Base-by-base conservation (phyloP, 2,888 invertebrate species). In the Ochropacha duplaris region DNA sequence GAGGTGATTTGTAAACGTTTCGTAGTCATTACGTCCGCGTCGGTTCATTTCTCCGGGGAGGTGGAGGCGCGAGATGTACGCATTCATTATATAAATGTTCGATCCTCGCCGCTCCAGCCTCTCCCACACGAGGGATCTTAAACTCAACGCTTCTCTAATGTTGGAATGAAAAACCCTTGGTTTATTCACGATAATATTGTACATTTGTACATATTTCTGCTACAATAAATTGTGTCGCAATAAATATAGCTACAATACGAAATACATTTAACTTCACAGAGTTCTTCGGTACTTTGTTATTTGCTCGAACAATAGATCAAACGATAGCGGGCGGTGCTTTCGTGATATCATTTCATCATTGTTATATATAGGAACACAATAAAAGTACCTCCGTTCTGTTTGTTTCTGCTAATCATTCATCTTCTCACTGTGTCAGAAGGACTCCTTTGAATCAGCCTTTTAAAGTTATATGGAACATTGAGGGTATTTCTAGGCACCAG, bases 21-120 rank as follows among this genome's bases (percentile, higher is more conserved):
- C 64, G 57, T 56, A 44, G 57, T 34, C 54, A 57, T 34, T 52
- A 52, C 3, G 31, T 11, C 11, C 11, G 12, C 31, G 12, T 57
- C 16, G 52, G 68, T 62, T 70, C 60, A 72, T 73, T 69, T 72
- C 77, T 78, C 76, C 50, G 54, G 74, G 75, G 75, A 77, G 71
- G 75, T 67, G 62, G 34, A 44, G 57, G 59, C 58, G 61, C 59
- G 61, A 60, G 61, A 69, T 63, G 68, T 66, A 57, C 64, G 57
- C 69, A 68, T 71, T 65, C 66, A 74, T 62, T 62, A 61, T 65
- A 68, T 62, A 67, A 69, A 70, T 65, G 22, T 54, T 65, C 54
- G 60, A 58, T 62, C 55, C 50, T 22, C 60, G 28, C 24, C 54
- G 49, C 52, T 60, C 60, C n/a, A n/a, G n/a, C n/a, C n/a, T n/a